Base-by-base conservation (phyloP, 2,797 vertebrate genomes). In the Melanotaenia pygmaea region DNA sequence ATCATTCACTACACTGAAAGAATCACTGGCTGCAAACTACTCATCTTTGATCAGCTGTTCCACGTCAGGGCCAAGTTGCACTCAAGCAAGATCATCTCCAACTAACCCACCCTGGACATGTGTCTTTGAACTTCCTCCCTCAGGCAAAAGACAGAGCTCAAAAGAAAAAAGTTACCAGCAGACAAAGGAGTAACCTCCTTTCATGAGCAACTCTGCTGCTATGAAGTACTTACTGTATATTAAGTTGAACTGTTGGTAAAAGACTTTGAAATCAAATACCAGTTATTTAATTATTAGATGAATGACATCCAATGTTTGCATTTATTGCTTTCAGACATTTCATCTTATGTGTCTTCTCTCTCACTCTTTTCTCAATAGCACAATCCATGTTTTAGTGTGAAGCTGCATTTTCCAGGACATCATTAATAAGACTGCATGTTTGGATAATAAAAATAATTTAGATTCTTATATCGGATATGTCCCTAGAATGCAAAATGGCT, bases 41-140 rank as follows among this genome's bases (percentile, higher is more conserved):
- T 72, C n/a, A 0, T 18, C 60, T 72, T 72, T 72, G 61, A 64
- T 64, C 69, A 26, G 20, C 16, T 66, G 22, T 22, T 26, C 60
- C 47, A 30, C 69, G 57, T n/a, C 51, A 57, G 51, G 37, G 28
- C 50, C 26, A 45, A 58, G 40, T 10, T 2, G 38, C 51, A 50
- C 18, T 28, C n/a, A 58, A 38, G n/a, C n/a, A 5, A 57, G 28
- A 63, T 63, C 59, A 34, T 57, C 53, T 64, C 11, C 24, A 8
- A 37, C 60, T 38, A n/a, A 20, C n/a, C 57, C 30, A 37, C 14
- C 53, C 53, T 37, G 60, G 37, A 58, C 69, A 47, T n/a, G 38
- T 11, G 22, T 64, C 60, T 71, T 72, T 72, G 69, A 72, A 72
- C 51, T 63, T 64, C 22, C 11, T 16, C 30, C 69, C 60, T 37